Evolutionary conservation across 2,888 invertebrate species (phyloP), one percentile per base, ranked within the genome.

Genomic region (Tinea pellionella): DNA sequence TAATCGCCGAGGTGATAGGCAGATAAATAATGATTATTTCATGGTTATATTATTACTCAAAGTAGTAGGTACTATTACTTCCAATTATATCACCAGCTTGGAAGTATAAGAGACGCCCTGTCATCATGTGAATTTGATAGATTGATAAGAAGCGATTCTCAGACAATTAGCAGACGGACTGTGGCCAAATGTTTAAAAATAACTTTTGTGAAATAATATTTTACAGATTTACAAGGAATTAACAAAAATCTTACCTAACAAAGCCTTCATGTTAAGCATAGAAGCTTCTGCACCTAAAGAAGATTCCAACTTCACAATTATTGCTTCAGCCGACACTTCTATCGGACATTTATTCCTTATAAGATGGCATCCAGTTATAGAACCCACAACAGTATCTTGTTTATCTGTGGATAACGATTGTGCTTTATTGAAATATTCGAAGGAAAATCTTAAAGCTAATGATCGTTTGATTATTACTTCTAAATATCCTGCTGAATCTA

Each of bases 201-300:
- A 12, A 37, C 9, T 37, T n/a, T n/a, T n/a, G n/a, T n/a, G n/a
- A n/a, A n/a, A n/a, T n/a, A n/a, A n/a, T n/a, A n/a, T n/a, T 37
- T 64, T 68, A 8, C 62, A 73, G 73, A 59, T 71, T n/a, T 65
- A 67, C 57, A 65, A 68, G 63, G 57, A 63, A 7, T 61, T 72
- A 1, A 63, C 68, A 29, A 62, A 62, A 8, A 60, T 64, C 4
- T 62, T 72, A 8, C 65, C 62, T 41, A 64, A 63, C 1, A 65
- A 73, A 24, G 66, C 66, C 0, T 72, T 71, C 60, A 56, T 75
- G 11, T 57, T 73, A n/a, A 70, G 66, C 43, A 66, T 63, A 29
- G 69, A 70, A 60, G 30, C 16, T 11, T 4, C 15, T 9, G 7
- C 18, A 57, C 8, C 30, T 30, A 30, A 13, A 32, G 57, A 57